Percentiles rank a stretch among this genome's conserved stretches.
Evolutionary conservation across 2,888 invertebrate species (phyloP).

Genomic region (Carpatolechia fugitivella): DNA sequence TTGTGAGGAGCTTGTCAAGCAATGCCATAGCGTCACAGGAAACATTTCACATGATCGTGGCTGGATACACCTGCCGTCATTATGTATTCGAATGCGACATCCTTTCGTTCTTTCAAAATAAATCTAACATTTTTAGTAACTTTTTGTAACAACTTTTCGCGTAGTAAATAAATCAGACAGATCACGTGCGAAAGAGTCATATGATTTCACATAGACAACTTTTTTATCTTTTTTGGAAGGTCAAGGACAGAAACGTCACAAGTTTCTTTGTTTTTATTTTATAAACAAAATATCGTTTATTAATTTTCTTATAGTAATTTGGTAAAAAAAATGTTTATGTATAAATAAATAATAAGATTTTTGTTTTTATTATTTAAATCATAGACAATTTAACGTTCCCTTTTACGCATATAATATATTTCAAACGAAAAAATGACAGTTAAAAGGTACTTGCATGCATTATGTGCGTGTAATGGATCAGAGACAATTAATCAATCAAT

Average conservation of each 20-base stretch:
- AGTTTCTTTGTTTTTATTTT: not conserved
- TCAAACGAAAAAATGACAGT: no score
- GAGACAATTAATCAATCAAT: no score
- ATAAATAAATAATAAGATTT: not conserved
- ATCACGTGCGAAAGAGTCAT: conserved; percentile 73
- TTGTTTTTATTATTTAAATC: not conserved
- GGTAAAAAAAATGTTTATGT: no score
- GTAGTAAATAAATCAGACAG: conserved; percentile 54
- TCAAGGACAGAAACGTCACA: conserved; percentile 38
- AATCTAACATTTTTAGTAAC: conserved; percentile 12
- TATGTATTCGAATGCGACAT: conserved; percentile 20
- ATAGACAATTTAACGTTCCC: not conserved
- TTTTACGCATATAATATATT: not conserved
- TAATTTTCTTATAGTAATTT: no score
- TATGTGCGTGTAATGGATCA: no score
- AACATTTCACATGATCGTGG: conserved; percentile 52
- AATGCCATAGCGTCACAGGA: conserved; percentile 82
- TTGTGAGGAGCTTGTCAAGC: conserved; percentile 85
- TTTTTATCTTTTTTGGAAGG: conserved; percentile 33
- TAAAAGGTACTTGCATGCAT: no score
- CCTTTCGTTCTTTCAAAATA: conserved; percentile 25
- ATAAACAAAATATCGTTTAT: no score
- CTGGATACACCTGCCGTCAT: conserved; percentile 40
- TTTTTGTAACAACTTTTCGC: conserved; percentile 22
- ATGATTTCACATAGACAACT: conserved; percentile 68